Conservation (phyloP, 2,113 vertebrate species). For the Clarias macrocephalus region DNA sequence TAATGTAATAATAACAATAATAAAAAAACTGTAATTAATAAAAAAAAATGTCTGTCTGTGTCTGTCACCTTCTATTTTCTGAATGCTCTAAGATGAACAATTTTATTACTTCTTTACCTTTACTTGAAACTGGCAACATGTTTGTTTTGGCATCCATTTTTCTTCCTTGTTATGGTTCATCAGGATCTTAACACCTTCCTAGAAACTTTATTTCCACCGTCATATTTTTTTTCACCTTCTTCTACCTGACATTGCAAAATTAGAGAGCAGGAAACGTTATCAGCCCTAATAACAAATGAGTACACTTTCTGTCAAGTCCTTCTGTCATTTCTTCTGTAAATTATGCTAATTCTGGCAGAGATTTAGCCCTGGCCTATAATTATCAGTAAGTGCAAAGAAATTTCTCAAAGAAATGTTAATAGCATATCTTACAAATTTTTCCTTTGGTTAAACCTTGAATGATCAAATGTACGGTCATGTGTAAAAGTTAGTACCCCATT, state of each 20-base stretch:
- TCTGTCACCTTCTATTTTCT: background rate
- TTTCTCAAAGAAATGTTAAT: slow-evolving; percentile 17
- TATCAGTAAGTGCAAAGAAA: background rate
- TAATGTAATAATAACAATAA: too few relatives aligned
- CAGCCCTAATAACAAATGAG: background rate
- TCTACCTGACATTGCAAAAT: background rate
- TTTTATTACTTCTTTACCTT: background rate
- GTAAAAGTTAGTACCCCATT: too few relatives aligned
- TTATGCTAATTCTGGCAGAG: slow-evolving; percentile 33
- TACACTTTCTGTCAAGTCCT: background rate
- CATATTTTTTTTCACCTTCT: background rate
- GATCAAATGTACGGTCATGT: slow-evolving; percentile 15
- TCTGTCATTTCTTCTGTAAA: background rate
- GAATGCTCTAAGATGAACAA: background rate
- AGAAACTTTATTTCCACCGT: background rate
- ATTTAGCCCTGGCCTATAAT: slow-evolving; percentile 38
- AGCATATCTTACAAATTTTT: slow-evolving; percentile 23
- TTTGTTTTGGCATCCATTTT: background rate
- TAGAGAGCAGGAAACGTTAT: background rate
- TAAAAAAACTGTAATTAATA: too few relatives aligned
- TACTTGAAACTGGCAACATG: background rate
- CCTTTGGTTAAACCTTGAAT: slow-evolving; percentile 18
- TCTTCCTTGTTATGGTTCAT: background rate
- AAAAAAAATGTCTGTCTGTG: too few relatives aligned
- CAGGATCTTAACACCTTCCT: background rate